These are phyloP conservation scores for Podargus strigoides DNA, from an alignment of 2,797 vertebrate species.

Conservation along the genomic window DNA sequence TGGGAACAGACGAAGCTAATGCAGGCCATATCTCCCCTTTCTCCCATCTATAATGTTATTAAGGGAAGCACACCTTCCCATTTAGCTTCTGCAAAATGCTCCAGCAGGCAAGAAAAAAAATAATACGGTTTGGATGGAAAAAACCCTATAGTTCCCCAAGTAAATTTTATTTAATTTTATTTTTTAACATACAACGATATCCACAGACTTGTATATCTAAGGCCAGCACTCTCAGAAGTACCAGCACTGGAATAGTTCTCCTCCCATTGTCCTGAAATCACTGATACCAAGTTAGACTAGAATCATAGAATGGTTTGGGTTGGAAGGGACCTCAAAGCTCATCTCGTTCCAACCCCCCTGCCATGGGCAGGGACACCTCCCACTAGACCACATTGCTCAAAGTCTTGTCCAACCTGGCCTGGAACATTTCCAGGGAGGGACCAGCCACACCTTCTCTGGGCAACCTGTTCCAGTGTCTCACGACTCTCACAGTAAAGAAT, in stretches of 20 bases:
- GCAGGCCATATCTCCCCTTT: neutral
- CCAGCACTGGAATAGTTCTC: neutral
- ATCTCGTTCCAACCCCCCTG: no score
- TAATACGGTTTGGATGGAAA: neutral
- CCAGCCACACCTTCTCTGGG: no score
- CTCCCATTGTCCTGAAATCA: neutral
- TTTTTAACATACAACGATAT: neutral
- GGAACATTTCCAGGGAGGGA: no score
- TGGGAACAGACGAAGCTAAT: neutral
- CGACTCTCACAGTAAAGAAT: no score
- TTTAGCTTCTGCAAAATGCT: neutral
- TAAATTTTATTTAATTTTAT: neutral
- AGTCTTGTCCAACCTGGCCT: no score
- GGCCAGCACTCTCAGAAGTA: neutral
- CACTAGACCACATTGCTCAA: no score
- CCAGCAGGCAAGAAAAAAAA: neutral
- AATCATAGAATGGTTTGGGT: no score
- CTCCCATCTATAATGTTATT: neutral
- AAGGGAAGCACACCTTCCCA: neutral
- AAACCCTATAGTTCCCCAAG: neutral
- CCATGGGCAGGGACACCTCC: no score
- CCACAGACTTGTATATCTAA: neutral
- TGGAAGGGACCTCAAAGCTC: no score
- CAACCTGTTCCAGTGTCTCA: no score
- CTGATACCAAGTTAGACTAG: neutral